phyloP scores from a whole-genome alignment of 2,888 invertebrate species.

The Ophioninae sp. region DNA sequence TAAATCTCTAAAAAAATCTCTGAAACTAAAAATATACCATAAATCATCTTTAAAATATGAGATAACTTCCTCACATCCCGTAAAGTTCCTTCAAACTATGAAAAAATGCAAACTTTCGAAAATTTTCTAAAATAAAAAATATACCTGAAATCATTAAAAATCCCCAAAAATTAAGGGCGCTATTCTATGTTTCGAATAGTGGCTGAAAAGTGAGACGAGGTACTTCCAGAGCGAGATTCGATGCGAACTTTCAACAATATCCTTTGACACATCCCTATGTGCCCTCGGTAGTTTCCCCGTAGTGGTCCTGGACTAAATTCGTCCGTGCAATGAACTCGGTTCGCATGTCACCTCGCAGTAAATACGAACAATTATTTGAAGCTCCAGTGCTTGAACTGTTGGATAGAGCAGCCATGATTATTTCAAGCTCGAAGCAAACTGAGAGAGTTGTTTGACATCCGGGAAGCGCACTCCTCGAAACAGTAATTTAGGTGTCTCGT shows the following conservation, averaged over 20 bases:
- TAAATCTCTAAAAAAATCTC: too few species aligned
- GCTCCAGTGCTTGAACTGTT: not conserved
- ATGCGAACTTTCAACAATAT: not conserved
- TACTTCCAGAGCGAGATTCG: not conserved
- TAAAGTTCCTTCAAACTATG: too few species aligned
- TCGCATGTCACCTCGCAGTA: not conserved
- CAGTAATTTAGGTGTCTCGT: conserved; percentile 7
- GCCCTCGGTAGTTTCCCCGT: not conserved
- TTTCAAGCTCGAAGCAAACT: not conserved
- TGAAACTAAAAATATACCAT: too few species aligned
- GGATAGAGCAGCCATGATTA: not conserved
- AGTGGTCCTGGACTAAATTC: not conserved
- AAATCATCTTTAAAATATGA: too few species aligned
- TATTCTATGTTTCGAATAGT: too few species aligned
- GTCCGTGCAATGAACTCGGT: not conserved
- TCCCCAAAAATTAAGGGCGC: too few species aligned
- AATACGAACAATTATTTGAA: not conserved
- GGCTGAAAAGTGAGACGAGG: not conserved
- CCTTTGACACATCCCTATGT: not conserved
- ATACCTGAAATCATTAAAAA: too few species aligned
- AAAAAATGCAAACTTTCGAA: too few species aligned
- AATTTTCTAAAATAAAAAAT: too few species aligned
- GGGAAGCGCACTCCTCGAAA: not conserved
- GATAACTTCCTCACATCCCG: too few species aligned
- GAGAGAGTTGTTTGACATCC: not conserved